A percentile compares a stretch with the other conserved stretches of the same genome.
These are phyloP conservation scores for Liopterus haemorrhoidalis DNA, from an alignment of 2,888 invertebrate genomes.

Conservation along the genomic window DNA sequence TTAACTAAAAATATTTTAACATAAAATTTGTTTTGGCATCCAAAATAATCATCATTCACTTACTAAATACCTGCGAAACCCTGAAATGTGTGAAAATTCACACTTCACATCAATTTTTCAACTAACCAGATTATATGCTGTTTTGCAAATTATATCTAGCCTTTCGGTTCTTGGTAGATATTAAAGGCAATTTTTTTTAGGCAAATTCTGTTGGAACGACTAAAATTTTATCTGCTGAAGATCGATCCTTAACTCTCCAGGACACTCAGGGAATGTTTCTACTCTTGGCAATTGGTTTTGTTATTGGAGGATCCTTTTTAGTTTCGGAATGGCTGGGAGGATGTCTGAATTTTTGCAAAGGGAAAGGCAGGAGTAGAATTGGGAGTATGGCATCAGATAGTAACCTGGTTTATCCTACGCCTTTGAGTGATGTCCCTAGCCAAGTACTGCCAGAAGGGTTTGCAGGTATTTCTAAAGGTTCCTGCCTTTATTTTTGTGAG, in stretches of 20 bases:
- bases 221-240: conserved; percentile 52
- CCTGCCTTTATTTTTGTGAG: no score
- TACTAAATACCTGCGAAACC: no score
- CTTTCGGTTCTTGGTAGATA: conserved; percentile 8
- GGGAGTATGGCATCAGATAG: conserved; percentile 33
- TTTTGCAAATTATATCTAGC: no score
- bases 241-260: conserved; percentile 68
- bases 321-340: conserved; percentile 68
- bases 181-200: conserved; percentile 44
- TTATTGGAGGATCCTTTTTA: conserved; percentile 57
- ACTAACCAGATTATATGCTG: no score
- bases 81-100: no score
- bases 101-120: no score
- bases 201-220: conserved; percentile 45
- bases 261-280: conserved; percentile 81
- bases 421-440: no score
- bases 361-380: conserved; percentile 32
- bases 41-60: no score
- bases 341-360: conserved; percentile 55
- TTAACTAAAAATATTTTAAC: no score
- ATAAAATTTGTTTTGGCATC: no score
- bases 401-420: conserved; percentile 38
- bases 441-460: no score
- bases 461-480: no score
- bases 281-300: conserved; percentile 63